A percentile compares a stretch with the other conserved stretches of the same genome.
Conservation (phyloP, 53 echinoderm and acorn worm genomes). For the Patiria pectinifera region DNA sequence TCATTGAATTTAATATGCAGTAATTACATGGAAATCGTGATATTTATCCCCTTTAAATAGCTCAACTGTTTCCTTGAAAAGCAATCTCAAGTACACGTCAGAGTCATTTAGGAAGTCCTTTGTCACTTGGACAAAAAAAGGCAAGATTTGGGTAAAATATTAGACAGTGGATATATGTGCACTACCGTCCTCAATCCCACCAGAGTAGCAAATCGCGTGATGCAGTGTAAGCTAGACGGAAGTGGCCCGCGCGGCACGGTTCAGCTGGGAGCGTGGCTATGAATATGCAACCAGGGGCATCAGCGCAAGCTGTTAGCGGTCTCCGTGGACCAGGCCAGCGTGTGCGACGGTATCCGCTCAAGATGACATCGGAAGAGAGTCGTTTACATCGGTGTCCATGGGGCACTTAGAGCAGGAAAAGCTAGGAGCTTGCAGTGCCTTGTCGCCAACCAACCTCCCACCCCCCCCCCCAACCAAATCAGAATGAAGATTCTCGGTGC, state of each 20-base stretch:
- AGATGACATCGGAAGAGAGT: constrained; percentile 35
- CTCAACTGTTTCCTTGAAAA: not conserved
- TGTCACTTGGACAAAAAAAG: not conserved
- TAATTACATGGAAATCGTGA: not conserved
- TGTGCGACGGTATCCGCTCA: not conserved
- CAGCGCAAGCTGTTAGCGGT: not conserved
- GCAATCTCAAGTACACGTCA: not conserved
- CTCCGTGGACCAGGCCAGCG: not conserved
- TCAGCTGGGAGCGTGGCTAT: constrained; percentile 33
- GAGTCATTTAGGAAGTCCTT: not conserved
- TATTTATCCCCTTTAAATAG: not conserved
- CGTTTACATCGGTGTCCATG: constrained; percentile 8
- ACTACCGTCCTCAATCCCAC: not conserved
- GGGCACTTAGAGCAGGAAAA: constrained; percentile 17
- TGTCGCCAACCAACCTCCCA: not conserved
- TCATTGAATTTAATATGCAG: no score
- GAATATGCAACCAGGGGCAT: constrained; percentile 28
- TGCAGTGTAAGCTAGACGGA: constrained; percentile 48
- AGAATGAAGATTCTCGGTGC: not conserved
- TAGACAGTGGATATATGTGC: not conserved
- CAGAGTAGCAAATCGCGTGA: constrained; percentile 20
- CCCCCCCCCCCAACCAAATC: not conserved
- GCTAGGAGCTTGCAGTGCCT: not conserved
- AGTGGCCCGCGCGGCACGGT: constrained; percentile 36
- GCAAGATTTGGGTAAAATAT: not conserved